These are phyloP conservation scores for human DNA, from an alignment of 2,113 vertebrate species.

Conservation along the genomic window DNA sequence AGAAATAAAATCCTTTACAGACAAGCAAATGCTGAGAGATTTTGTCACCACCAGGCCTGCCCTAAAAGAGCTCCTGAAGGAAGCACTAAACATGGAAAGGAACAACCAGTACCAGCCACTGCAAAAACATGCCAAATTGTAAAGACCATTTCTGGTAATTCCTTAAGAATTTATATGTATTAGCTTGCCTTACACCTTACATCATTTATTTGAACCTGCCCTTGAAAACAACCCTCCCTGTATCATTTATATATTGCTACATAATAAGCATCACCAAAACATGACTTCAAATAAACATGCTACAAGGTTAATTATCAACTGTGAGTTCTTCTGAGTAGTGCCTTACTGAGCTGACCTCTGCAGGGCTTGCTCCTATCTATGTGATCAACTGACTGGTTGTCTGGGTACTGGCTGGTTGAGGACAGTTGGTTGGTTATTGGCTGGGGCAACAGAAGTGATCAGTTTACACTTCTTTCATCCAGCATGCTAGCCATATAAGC, in stretches of 20 bases:
- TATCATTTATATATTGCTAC: background rate
- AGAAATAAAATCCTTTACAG: no score
- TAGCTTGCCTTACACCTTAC: background rate
- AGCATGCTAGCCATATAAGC: background rate
- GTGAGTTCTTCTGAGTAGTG: background rate
- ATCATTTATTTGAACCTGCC: background rate
- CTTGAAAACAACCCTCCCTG: background rate
- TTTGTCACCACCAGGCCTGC: no score
- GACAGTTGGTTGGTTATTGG: background rate
- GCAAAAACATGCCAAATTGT: no score
- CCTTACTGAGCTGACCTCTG: background rate
- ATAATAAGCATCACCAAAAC: background rate
- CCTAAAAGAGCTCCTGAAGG: no score
- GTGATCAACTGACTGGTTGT: background rate
- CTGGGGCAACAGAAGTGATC: background rate
- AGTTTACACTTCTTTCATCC: background rate
- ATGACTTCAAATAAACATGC: background rate
- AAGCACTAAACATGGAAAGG: no score
- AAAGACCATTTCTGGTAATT: background rate
- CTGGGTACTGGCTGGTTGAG: background rate
- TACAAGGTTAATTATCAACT: background rate
- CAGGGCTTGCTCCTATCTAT: background rate
- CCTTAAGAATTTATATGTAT: background rate
- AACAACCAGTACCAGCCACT: no score
- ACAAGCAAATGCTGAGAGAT: no score